These are phyloP conservation scores for Loriculus beryllinus DNA, from an alignment of 2,797 vertebrate species.

Conservation along the genomic window DNA sequence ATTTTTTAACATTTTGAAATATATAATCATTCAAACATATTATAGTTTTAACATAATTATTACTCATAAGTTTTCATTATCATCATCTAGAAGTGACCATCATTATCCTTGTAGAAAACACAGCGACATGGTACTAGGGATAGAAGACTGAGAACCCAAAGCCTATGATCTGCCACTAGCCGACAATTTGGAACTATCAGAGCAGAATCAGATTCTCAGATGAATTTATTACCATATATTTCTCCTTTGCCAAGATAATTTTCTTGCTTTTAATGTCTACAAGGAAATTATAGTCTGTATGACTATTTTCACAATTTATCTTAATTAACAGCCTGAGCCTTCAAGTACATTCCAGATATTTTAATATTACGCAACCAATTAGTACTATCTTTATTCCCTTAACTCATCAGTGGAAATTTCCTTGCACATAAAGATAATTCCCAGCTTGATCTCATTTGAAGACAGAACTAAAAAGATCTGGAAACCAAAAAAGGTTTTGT, in stretches of 20 bases:
- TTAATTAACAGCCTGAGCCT: conserved; percentile 44
- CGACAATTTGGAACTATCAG: background rate
- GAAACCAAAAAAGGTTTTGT: background rate
- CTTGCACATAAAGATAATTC: conserved; percentile 17
- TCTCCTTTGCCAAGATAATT: background rate
- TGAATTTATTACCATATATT: conserved; percentile 11
- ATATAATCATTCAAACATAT: background rate
- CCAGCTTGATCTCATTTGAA: background rate
- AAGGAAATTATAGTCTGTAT: conserved; percentile 11
- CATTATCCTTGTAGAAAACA: background rate
- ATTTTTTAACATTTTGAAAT: background rate
- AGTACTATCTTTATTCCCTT: conserved; percentile 33
- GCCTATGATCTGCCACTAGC: background rate
- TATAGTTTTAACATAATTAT: background rate
- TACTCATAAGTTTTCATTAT: background rate
- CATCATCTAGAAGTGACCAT: background rate
- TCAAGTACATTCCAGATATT: background rate
- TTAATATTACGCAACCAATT: conserved; percentile 31
- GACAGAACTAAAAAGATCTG: background rate
- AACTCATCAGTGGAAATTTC: conserved; percentile 30
- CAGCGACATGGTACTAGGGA: background rate
- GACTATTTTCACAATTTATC: conserved; percentile 35
- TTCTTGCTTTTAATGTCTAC: conserved; percentile 24
- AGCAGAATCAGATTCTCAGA: background rate
- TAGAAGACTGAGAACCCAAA: background rate